Evolutionary conservation across 2,888 invertebrate species (phyloP), one percentile per base, ranked within the genome.

Genomic region (Ormyrus thymus): DNA sequence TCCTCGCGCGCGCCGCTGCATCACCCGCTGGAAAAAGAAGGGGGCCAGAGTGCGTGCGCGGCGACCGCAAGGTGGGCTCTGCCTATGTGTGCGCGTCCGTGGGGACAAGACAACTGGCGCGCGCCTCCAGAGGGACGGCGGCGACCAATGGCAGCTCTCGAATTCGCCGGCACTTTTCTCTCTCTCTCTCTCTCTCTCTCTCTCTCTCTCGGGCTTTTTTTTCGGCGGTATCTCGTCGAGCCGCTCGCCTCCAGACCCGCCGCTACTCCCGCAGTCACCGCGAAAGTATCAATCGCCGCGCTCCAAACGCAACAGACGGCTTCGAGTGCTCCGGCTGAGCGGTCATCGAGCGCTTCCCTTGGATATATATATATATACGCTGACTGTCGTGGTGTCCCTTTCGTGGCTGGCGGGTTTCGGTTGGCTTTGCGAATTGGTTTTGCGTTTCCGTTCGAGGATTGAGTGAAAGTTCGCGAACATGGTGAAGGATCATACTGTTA

Each of bases 221-320:
- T 79, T 79, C 70, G 79, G 74, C 65, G 69, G 72, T 58, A 45
- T 62, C 53, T 62, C 29, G 7, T 10, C 10, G 29, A 53, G 68
- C 10, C 58, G 43, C 45, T 29, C 59, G 48, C 56, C 43, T 6
- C 45, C n/a, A 8, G 53, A 55, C 15, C 59, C 11, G 8, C 29
- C n/a, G 53, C 59, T 11, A 15, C 48, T 3, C 43, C 46, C 53
- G 10, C 77, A 77, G 77, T 77, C 77, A 59, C 45, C 75, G 66
- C 65, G 58, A 59, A 75, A 75, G 79, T 75, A 79, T 79, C 78
- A 70, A 65, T 59, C 64, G n/a, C 45, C 11, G 11, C 71, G 48
- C 43, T 46, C 9, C 29, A 4, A 29, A 29, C 29, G 29, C 29
- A 56, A 11, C 45, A n/a, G 15, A 13, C 56, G 7, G 11, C 9